Evolutionary conservation across 2,888 invertebrate genomes (phyloP).

Genomic region (Drosophila rellima): DNA sequence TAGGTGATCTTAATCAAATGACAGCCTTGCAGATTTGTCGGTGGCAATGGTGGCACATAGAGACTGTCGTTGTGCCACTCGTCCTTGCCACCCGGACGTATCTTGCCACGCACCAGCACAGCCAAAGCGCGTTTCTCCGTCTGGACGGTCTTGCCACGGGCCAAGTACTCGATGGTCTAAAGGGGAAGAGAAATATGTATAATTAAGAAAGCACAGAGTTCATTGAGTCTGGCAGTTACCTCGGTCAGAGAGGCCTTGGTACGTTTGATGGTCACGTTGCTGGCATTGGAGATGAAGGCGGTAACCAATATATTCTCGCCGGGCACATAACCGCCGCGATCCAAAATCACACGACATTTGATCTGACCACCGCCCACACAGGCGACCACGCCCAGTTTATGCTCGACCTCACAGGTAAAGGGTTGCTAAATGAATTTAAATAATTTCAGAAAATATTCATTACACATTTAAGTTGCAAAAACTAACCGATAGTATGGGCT

Average conservation of each 20-base stretch:
- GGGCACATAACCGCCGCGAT: slow-evolving; percentile 97
- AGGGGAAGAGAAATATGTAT: too few relatives aligned
- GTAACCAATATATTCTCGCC: slow-evolving; percentile 96
- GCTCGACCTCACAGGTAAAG: slow-evolving; percentile 96
- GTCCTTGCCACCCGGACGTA: slow-evolving; percentile 92
- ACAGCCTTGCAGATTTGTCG: slow-evolving; percentile 96
- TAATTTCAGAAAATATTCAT: not conserved
- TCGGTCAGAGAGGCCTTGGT: slow-evolving; percentile 94
- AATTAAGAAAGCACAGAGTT: not conserved
- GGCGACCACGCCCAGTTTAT: slow-evolving; percentile 92
- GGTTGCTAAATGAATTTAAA: slow-evolving; percentile 89
- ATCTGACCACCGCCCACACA: slow-evolving; percentile 96
- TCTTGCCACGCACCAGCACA: slow-evolving; percentile 91
- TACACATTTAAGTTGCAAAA: not conserved
- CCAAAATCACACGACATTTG: slow-evolving; percentile 93
- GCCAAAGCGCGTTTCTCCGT: slow-evolving; percentile 95
- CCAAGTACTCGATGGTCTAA: slow-evolving; percentile 95
- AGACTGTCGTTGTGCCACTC: slow-evolving; percentile 95
- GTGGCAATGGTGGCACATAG: slow-evolving; percentile 97
- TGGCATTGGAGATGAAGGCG: slow-evolving; percentile 94
- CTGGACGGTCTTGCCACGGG: slow-evolving; percentile 94
- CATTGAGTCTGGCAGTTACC: slow-evolving; percentile 60
- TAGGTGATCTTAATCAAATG: slow-evolving; percentile 97
- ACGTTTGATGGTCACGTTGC: slow-evolving; percentile 93
- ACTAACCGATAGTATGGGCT: slow-evolving; percentile 93